Evolutionary conservation across 2,113 vertebrate genomes (phyloP), one percentile per base, ranked within the genome.

Genomic region (Callipepla squamata): DNA sequence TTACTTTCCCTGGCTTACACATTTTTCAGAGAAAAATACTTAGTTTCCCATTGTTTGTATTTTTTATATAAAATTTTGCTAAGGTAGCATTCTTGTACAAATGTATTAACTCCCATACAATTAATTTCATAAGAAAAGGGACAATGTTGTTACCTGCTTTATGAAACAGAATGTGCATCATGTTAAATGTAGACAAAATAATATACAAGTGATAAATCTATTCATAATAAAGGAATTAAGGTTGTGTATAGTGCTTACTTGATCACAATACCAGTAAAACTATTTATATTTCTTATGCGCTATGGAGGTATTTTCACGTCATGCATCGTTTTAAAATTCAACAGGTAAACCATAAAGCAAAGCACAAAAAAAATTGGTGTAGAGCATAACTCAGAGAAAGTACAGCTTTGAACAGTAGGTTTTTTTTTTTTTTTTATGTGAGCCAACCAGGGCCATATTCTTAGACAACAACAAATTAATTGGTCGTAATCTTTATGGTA

Each of bases 261-360:
- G 80, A 61, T 55, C 66, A 94, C 11, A 91, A 74, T 75, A 84
- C 4, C 58, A 89, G 85, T 73, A 88, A 91, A 80, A 47, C 7
- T 32, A 45, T 3, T 78, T 84, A 17, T 86, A 25, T 92, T 85
- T 96, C 55, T 81, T 85, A 22, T 73, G 38, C 34, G 14, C 21
- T 38, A 13, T 65, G 32, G 61, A 93, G 25, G 28, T 78, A 44
- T 81, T 95, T 91, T 95, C 36, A 95, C 87, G 50, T 22, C 34
- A 73, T 74, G 11, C n/a, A 63, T 40, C 3, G 21, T 85, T 93
- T 93, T 38, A 50, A 95, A 96, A 87, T 80, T 73, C 47, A 95
- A 75, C 15, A 42, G 26, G 61, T 42, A 67, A 59, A 89, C 32
- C 13, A 66, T 30, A 85, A 53, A 94, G 51, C 9, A 79, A 70